phyloP scores from a whole-genome alignment of 2,888 invertebrate genomes.

The Scelioninae gen. 1 region DNA sequence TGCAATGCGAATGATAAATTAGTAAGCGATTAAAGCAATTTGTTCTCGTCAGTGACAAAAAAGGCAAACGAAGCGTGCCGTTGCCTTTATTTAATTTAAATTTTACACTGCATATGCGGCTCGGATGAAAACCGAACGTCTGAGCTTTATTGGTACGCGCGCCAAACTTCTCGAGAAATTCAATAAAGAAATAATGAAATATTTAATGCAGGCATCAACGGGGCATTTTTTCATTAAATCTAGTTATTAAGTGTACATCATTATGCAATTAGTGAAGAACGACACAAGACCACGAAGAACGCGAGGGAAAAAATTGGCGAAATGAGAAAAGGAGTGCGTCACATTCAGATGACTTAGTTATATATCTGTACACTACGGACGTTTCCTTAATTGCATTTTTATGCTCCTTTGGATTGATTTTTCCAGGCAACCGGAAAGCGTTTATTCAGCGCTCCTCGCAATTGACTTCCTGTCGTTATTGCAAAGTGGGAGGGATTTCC shows the following conservation, averaged over 20 bases:
- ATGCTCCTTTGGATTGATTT: conserved; percentile 77
- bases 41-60: conserved; percentile 10
- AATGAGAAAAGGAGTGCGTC: conserved; percentile 44
- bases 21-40: conserved; percentile 39
- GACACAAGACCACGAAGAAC: conserved; percentile 10
- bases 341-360: conserved; percentile 37
- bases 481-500: conserved; percentile 37
- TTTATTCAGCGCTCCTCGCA: conserved; percentile 54
- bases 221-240: conserved; percentile 41
- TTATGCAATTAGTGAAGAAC: conserved; percentile 60
- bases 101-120: background rate
- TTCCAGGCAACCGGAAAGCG: conserved; percentile 48
- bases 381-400: conserved; percentile 82
- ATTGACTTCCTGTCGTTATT: conserved; percentile 61
- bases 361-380: conserved; percentile 69
- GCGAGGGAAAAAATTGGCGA: conserved; percentile 28
- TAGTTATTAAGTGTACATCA: conserved; percentile 50
- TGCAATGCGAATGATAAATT: conserved; percentile 35
- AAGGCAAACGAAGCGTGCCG: background rate
- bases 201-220: conserved; percentile 17
- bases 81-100: conserved; percentile 7
- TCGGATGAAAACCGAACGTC: background rate
- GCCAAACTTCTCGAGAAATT: conserved; percentile 17
- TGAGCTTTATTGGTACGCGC: conserved; percentile 19
- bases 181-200: conserved; percentile 38